Evolutionary conservation across 2,888 invertebrate species (phyloP), one percentile per base, ranked within the genome.

Genomic region (Pammene aurita): DNA sequence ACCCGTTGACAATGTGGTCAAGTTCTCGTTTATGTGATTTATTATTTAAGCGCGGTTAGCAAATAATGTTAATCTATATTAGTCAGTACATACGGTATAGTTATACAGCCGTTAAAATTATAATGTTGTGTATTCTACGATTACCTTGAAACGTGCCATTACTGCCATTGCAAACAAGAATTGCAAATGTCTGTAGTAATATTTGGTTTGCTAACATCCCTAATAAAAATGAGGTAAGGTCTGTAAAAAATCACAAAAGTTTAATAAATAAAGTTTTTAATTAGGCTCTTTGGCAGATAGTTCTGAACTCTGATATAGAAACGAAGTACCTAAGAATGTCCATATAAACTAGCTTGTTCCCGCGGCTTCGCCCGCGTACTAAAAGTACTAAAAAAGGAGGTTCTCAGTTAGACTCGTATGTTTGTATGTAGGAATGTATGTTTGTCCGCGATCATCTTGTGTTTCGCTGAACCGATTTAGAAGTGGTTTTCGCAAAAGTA

Each of bases 1-100:
- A 52, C 63, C 50, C 63, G 62, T 42, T 64, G 52, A 64, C 68
- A 68, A 68, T 63, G 68, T 50, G 50, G 14, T 44, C 55, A 48
- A 9, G 26, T 41, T 48, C 54, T 48, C 61, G 55, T 67, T 67
- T 54, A 34, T 16, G 60, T 26, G 54, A 61, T 52, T 66, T 52
- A 66, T 67, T 44, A 60, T 14, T n/a, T n/a, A n/a, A n/a, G 44
- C 50, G 41, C 50, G 50, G 13, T 62, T 16, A 34, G 38, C 38
- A 18, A 50, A 38, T 48, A 62, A 50, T 62, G 38, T 38, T 38
- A 50, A 16, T 14, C 16, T 16, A 14, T 60, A 60, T n/a, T n/a
- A n/a, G n/a, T n/a, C n/a, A n/a, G n/a, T n/a, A n/a, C n/a, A 48
- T 13, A 50, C 46, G 7, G 35, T 35, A 14, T 35, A 16, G 13